Evolutionary conservation across 1,140 invertebrate genomes (phyloP).

Genomic region (Ooceraea biroi): DNA sequence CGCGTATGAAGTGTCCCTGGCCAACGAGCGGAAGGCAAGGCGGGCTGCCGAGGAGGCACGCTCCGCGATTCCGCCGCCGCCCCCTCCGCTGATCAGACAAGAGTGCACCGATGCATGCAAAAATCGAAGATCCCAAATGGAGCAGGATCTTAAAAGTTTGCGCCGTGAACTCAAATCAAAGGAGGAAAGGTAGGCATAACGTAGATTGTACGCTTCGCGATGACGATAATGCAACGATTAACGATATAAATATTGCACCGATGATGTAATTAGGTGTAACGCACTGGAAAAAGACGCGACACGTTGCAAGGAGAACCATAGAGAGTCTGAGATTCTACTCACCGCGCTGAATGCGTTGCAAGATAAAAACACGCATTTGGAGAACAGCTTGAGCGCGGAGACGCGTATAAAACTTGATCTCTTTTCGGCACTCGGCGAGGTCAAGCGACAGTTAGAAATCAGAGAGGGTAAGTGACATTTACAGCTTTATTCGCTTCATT

Average conservation of each 20-base stretch:
- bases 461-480: slow-evolving; percentile 91
- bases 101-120: slow-evolving; percentile 94
- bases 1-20: slow-evolving; percentile 92
- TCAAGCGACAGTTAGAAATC: slow-evolving; percentile 96
- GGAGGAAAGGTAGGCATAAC: slow-evolving; percentile 88
- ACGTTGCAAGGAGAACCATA: slow-evolving; percentile 90
- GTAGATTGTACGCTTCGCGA: not conserved
- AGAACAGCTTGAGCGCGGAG: slow-evolving; percentile 97
- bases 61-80: slow-evolving; percentile 80
- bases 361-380: slow-evolving; percentile 95
- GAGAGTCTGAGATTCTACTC: slow-evolving; percentile 93
- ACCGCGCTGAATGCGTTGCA: slow-evolving; percentile 93
- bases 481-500: not conserved
- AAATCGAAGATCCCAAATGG: slow-evolving; percentile 91
- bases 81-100: slow-evolving; percentile 82
- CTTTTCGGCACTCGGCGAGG: slow-evolving; percentile 97
- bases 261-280: slow-evolving; percentile 72
- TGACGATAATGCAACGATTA: not conserved
- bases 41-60: slow-evolving; percentile 86
- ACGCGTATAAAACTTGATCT: slow-evolving; percentile 98
- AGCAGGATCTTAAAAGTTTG: slow-evolving; percentile 92
- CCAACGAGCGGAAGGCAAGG: slow-evolving; percentile 90
- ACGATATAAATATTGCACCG: not conserved
- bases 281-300: slow-evolving; percentile 81
- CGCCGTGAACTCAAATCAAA: slow-evolving; percentile 91